A percentile compares a stretch with the other conserved stretches of the same genome.
Evolutionary conservation across 2,113 vertebrate species (phyloP).

Genomic region (Amblyornis subalaris): DNA sequence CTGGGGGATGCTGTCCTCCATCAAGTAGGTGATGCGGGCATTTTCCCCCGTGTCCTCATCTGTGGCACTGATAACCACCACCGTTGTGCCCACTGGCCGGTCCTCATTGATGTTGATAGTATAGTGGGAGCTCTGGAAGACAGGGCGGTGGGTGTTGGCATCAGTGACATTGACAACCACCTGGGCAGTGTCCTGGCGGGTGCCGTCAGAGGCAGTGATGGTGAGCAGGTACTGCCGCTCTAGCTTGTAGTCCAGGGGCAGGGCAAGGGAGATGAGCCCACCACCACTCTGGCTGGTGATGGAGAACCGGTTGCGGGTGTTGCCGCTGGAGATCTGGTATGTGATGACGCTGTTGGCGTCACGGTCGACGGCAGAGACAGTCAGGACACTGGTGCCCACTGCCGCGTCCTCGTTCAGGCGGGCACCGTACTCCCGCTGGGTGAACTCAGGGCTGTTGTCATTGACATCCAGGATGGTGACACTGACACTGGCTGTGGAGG

Average conservation of each 20-base stretch:
- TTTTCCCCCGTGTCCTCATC: constrained; percentile 95
- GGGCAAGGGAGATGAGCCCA: constrained; percentile 86
- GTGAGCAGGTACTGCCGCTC: constrained; percentile 91
- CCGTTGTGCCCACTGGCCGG: constrained; percentile 82
- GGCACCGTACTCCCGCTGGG: constrained; percentile 82
- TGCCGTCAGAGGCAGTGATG: constrained; percentile 87
- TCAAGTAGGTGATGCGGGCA: constrained; percentile 90
- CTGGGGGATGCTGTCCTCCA: constrained; percentile 98
- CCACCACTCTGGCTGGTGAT: constrained; percentile 95
- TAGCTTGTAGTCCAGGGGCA: constrained; percentile 94
- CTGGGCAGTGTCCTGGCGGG: constrained; percentile 82
- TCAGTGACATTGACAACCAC: constrained; percentile 92
- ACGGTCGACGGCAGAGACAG: constrained; percentile 87
- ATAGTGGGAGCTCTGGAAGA: constrained; percentile 97
- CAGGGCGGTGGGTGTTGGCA: constrained; percentile 92
- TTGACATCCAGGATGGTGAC: constrained; percentile 93
- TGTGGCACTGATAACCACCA: constrained; percentile 92
- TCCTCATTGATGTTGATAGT: constrained; percentile 92
- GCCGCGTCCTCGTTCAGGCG: constrained; percentile 91
- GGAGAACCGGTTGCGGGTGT: constrained; percentile 94
- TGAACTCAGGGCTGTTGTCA: constrained; percentile 95
- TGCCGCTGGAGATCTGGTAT: constrained; percentile 94
- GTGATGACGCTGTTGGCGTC: constrained; percentile 92
- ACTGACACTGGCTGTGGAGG: constrained; percentile 87
- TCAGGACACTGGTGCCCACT: constrained; percentile 91